These are phyloP conservation scores for Holothuria glaberrima DNA, from an alignment of 35 echinoderm and acorn worm species.

Conservation along the genomic window DNA sequence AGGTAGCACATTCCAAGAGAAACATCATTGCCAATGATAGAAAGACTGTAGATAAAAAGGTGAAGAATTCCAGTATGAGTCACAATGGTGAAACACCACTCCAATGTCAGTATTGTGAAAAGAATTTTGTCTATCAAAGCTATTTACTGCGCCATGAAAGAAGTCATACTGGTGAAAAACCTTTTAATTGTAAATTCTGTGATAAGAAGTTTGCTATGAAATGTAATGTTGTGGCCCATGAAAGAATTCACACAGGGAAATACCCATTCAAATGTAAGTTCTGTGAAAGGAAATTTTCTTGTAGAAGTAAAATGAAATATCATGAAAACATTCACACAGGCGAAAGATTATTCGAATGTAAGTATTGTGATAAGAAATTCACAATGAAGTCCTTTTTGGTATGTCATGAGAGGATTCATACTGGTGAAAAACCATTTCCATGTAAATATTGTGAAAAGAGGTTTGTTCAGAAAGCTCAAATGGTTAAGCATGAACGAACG, in stretches of 20 bases:
- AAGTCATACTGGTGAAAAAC: conserved; percentile 49
- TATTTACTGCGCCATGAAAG: conserved; percentile 19
- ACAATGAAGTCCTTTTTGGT: not conserved
- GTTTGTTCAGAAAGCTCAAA: not conserved
- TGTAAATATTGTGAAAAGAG: conserved; percentile 31
- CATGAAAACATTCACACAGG: conserved; percentile 55
- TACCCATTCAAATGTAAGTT: conserved; percentile 29
- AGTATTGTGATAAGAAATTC: conserved; percentile 37
- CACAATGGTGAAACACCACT: conserved; percentile 19
- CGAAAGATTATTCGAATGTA: conserved; percentile 52
- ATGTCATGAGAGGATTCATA: conserved; percentile 16
- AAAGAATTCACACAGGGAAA: conserved; percentile 27
- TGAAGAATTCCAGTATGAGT: too few relatives aligned
- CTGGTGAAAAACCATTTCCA: conserved; percentile 9
- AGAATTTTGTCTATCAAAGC: not conserved
- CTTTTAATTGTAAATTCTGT: conserved; percentile 13
- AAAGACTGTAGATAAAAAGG: too few relatives aligned
- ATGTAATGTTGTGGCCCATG: not conserved
- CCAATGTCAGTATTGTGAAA: conserved; percentile 41
- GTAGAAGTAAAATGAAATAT: not conserved
- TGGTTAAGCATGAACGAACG: not conserved
- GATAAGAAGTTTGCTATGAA: conserved; percentile 12
- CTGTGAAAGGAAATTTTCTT: conserved; percentile 23
- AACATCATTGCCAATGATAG: too few relatives aligned
- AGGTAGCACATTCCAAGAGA: not conserved